phyloP scores from a whole-genome alignment of 2,113 vertebrate genomes.

The Cathartes aura region DNA sequence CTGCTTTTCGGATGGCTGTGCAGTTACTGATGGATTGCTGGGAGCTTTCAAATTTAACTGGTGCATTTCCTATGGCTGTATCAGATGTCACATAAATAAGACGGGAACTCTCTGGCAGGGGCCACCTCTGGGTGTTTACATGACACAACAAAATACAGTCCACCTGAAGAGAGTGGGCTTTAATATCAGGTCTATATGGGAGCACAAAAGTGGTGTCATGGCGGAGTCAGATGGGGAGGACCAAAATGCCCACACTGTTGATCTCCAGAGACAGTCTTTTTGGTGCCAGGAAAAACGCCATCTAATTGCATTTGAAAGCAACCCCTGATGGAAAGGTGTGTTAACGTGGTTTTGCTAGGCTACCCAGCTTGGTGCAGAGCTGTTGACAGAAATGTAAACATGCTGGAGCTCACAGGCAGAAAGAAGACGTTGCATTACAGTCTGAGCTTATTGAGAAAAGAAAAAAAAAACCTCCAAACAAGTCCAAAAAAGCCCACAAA shows the following conservation, averaged over 20 bases:
- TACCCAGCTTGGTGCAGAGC: background rate
- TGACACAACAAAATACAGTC: too few relatives aligned
- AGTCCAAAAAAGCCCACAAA: background rate
- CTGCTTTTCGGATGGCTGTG: background rate
- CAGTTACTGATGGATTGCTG: background rate
- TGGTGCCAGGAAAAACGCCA: background rate
- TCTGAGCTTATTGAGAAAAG: background rate
- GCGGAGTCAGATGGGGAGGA: background rate
- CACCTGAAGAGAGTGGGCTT: background rate
- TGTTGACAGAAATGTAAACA: background rate
- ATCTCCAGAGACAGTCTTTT: background rate
- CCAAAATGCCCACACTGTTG: background rate
- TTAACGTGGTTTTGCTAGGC: background rate
- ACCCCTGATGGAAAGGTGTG: background rate
- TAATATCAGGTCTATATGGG: background rate
- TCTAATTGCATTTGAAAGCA: background rate
- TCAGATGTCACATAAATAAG: background rate
- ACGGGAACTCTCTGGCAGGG: background rate
- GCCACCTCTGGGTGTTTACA: background rate
- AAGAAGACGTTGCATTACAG: background rate
- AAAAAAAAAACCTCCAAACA: background rate
- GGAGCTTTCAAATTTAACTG: background rate
- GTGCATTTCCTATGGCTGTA: background rate
- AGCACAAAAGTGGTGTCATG: background rate
- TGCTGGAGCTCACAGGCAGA: background rate